These are phyloP conservation scores for Exaiptasia diaphana DNA, from an alignment of 64 coral and sea anemone species.

Conservation along the genomic window DNA sequence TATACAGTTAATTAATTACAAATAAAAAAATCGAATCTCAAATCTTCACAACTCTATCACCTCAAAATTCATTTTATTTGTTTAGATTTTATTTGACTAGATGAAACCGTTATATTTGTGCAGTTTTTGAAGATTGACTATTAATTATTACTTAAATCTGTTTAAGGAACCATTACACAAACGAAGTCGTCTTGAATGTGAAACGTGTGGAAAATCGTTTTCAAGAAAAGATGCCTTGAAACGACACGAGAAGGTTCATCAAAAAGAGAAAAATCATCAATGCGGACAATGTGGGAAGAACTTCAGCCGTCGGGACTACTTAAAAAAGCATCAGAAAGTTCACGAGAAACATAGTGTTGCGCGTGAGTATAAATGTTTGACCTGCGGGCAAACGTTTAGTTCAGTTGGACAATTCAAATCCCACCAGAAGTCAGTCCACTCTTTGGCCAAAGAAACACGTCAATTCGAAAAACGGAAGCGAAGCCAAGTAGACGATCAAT, in stretches of 20 bases:
- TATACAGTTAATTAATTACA: too few species aligned
- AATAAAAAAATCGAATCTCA: too few species aligned
- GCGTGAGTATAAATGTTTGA: not conserved
- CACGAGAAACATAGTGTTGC: not conserved
- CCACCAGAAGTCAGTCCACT: not conserved
- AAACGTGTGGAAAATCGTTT: not conserved
- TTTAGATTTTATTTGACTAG: too few species aligned
- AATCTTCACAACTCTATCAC: too few species aligned
- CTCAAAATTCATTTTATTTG: too few species aligned
- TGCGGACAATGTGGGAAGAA: not conserved
- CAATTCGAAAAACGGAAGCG: too few species aligned
- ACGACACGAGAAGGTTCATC: not conserved
- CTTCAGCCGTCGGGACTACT: not conserved
- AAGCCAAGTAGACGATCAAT: too few species aligned
- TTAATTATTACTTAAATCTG: too few species aligned
- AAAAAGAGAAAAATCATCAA: not conserved
- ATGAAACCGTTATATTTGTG: too few species aligned
- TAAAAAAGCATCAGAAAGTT: not conserved
- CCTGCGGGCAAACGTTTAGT: not conserved
- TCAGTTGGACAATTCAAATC: not conserved
- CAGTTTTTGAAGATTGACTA: too few species aligned
- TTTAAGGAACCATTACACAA: not conserved
- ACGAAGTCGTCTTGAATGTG: not conserved
- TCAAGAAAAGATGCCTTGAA: not conserved
- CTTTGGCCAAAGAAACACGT: too few species aligned